A percentile compares a stretch with the other conserved stretches of the same genome.
Evolutionary conservation across 2,113 vertebrate genomes (phyloP).

Genomic region (Dasyurus viverrinus): DNA sequence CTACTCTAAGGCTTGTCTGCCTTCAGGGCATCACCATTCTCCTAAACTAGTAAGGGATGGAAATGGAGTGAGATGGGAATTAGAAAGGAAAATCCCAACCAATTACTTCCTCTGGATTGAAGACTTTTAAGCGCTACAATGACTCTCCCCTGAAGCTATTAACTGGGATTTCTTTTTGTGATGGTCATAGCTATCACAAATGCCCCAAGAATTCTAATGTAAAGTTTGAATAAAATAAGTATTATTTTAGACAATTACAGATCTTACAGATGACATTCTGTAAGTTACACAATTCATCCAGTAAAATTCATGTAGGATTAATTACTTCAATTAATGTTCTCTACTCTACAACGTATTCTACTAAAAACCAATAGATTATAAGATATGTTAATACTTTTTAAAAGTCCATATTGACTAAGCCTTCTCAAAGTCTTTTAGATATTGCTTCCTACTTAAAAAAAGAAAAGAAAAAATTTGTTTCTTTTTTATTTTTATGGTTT

Average conservation of each 20-base stretch:
- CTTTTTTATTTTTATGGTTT: neutral
- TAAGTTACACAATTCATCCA: constrained; percentile 38
- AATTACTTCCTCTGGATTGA: neutral
- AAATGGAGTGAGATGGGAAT: neutral
- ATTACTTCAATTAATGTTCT: constrained; percentile 23
- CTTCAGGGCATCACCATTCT: neutral
- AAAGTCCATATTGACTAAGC: neutral
- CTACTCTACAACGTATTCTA: constrained; percentile 38
- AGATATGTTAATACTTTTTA: neutral
- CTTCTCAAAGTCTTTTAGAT: neutral
- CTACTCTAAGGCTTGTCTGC: neutral
- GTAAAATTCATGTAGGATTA: constrained; percentile 42
- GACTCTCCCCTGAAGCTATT: neutral
- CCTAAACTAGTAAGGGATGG: neutral
- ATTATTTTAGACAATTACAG: constrained; percentile 47
- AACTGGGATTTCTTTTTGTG: constrained; percentile 38
- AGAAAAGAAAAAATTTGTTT: neutral
- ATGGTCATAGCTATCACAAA: neutral
- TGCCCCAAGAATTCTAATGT: constrained; percentile 32
- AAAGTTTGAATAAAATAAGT: constrained; percentile 45
- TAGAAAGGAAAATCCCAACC: neutral
- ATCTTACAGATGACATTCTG: constrained; percentile 11
- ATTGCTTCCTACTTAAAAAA: neutral
- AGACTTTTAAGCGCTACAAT: constrained; percentile 18
- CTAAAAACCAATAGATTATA: neutral